phyloP scores from a whole-genome alignment of 2,797 vertebrate species.

The Microctenopoma lineatum region DNA sequence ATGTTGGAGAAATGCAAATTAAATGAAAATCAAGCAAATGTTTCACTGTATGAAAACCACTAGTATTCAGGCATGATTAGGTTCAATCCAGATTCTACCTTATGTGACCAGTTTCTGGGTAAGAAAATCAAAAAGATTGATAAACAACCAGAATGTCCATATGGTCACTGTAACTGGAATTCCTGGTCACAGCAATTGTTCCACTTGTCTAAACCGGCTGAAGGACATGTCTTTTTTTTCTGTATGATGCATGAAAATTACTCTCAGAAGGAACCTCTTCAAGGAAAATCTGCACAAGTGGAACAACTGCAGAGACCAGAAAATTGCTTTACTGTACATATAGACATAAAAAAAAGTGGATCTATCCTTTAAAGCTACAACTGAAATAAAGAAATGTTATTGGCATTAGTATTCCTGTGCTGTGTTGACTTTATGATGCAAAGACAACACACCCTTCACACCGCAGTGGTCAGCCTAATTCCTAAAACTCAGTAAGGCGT shows the following conservation, averaged over 20 bases:
- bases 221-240: neutral
- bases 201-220: neutral
- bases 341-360: neutral
- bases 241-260: no score
- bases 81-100: neutral
- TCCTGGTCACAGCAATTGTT: neutral
- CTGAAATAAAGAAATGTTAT: neutral
- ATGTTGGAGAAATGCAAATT: neutral
- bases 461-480: neutral
- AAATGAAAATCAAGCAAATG: neutral
- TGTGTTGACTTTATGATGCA: neutral
- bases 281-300: neutral
- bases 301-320: neutral
- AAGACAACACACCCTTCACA: constrained; percentile 31
- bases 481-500: constrained; percentile 2
- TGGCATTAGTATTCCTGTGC: neutral
- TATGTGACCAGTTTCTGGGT: neutral
- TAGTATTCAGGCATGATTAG: neutral
- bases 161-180: no score
- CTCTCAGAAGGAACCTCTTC: neutral
- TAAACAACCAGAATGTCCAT: neutral
- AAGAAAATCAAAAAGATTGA: neutral
- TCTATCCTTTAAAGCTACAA: neutral
- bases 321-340: neutral
- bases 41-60: neutral